Base-by-base conservation (phyloP, 2,888 invertebrate species). In the Suillia variegata region DNA sequence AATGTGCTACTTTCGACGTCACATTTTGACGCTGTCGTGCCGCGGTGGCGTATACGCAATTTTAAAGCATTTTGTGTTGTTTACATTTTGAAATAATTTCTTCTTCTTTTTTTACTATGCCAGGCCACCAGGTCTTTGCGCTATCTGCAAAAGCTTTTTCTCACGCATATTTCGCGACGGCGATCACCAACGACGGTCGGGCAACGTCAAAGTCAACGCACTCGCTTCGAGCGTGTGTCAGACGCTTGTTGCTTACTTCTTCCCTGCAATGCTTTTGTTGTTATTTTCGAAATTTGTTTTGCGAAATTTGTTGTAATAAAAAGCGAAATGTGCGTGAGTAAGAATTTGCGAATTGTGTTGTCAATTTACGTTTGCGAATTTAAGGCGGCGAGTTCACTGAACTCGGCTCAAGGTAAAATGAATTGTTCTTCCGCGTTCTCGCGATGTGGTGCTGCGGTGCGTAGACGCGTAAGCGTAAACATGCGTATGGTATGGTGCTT, bases 371-470 rank as follows among this genome's bases (percentile, higher is more conserved):
- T 45, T 45, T 38, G 34, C 56, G 51, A 22, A 62, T 62, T 63
- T 50, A n/a, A n/a, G n/a, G n/a, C n/a, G n/a, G n/a, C 17, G 60
- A 59, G 70, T 63, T 69, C 68, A 62, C 66, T 74, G 70, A 73
- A 67, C 75, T 65, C 57, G n/a, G n/a, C 26, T 51, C 56, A 62
- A 62, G 60, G 64, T 62, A 59, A 62, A 56, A 50, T 51, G 52
- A 33, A 52, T 47, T 38, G 50, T 49, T 53, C 48, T 56, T 56
- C 59, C 59, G 53, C 56, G 54, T 33, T 55, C n/a, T n/a, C n/a
- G n/a, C n/a, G n/a, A n/a, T n/a, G n/a, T n/a, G n/a, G n/a, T n/a
- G n/a, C n/a, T n/a, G n/a, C 31, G 17, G 13, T 17, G 18, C 34
- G 13, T 56, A n/a, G n/a, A 24, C 15, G 56, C 33, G 52, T 51